Evolutionary conservation across 2,113 vertebrate species (phyloP), one percentile per base, ranked within the genome.

Genomic region (Zeus faber): DNA sequence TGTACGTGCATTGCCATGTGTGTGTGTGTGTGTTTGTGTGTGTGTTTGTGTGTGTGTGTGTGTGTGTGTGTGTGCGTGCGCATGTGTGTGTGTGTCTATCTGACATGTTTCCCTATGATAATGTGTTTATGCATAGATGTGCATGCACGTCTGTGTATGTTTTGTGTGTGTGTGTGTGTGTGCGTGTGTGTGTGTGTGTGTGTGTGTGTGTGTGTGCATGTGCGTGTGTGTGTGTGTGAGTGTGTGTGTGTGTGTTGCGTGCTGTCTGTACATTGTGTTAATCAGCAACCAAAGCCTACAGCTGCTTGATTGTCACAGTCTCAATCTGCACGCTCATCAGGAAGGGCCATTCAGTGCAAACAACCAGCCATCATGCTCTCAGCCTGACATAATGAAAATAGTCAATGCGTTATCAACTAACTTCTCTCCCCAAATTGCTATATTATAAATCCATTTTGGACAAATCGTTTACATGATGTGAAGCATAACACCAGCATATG

Each of bases 211-310:
- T n/a, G 9, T 33, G 11, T 56, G 54, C 13, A 13, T 56, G 46
- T 21, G 33, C 21, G 22, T 44, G n/a, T 23, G 3, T 35, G 27
- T 33, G 40, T 31, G 75, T 71, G 52, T 72, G 57, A 65, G 58
- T 63, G 65, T 59, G 55, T 70, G 65, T 70, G 26, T 69, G 63
- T 7, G 33, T 14, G 17, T 9, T 17, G 43, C 27, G 31, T 54
- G 50, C 20, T 22, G 50, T 62, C 43, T 47, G 27, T 11, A 35
- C 20, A 37, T 13, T 47, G 1, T 45, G 26, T 47, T 57, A 47
- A 17, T 29, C 60, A 53, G 66, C 69, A 79, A 69, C 74, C 84
- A 83, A 79, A 67, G 79, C 76, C 60, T 50, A 57, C 53, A 80
- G 80, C 66, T 51, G 70, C 59, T 71, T 21, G 54, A 67, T 60